Evolutionary conservation across 2,888 invertebrate species (phyloP).

Genomic region (Andrena haemorrhoa): DNA sequence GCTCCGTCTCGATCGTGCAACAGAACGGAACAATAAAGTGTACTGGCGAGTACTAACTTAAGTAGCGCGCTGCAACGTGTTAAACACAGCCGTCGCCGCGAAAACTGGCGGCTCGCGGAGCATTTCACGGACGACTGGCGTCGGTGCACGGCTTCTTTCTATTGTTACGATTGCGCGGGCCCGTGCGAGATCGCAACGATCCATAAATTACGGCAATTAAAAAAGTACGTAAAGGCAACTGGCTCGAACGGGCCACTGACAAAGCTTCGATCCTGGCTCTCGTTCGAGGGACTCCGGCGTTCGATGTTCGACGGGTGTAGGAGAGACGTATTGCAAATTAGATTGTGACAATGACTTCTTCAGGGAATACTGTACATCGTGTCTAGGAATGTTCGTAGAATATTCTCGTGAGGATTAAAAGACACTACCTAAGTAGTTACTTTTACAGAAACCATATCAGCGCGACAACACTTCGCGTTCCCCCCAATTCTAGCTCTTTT

Average conservation of each 20-base stretch:
- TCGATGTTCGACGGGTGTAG: not conserved
- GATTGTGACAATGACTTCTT: not conserved
- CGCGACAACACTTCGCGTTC: too few relatives aligned
- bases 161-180: conserved; percentile 32
- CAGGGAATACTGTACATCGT: not conserved
- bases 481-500: too few relatives aligned
- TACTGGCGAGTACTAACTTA: conserved; percentile 6
- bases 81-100: conserved; percentile 32
- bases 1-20: conserved; percentile 16
- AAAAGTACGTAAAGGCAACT: not conserved
- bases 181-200: conserved; percentile 24
- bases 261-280: not conserved
- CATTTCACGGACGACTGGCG: conserved; percentile 58
- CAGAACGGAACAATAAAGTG: conserved; percentile 24
- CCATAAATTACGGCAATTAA: conserved; percentile 41
- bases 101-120: conserved; percentile 10
- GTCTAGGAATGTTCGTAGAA: too few relatives aligned
- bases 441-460: too few relatives aligned
- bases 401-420: too few relatives aligned
- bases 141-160: conserved; percentile 33
- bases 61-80: conserved; percentile 22
- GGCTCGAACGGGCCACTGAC: conserved; percentile 9
- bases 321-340: not conserved
- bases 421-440: too few relatives aligned
- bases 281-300: conserved; percentile 1